These are phyloP conservation scores for Dromius quadrimaculatus DNA, from an alignment of 2,888 invertebrate species.

Conservation along the genomic window DNA sequence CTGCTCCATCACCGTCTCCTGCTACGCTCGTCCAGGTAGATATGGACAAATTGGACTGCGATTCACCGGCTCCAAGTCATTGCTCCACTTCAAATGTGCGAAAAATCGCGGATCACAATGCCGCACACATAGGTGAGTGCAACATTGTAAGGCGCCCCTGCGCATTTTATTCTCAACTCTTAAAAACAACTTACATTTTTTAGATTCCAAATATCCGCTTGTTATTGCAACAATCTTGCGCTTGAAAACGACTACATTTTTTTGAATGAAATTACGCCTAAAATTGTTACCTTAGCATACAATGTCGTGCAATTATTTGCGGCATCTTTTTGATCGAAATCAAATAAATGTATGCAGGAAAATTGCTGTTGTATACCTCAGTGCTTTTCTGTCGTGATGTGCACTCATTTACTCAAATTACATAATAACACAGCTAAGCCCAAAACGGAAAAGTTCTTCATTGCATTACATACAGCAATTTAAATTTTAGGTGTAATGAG, in stretches of 20 bases:
- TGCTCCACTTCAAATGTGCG: conserved; percentile 69
- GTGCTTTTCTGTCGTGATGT: neutral
- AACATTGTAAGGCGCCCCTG: no score
- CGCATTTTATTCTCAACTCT: no score
- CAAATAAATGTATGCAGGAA: neutral
- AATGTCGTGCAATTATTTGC: neutral
- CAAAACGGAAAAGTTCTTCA: conserved; percentile 1
- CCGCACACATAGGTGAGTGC: conserved; percentile 68
- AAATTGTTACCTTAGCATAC: no score
- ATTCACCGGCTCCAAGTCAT: conserved; percentile 74
- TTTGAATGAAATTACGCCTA: no score
- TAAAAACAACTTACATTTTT: no score
- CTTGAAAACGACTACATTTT: no score
- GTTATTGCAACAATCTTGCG: neutral
- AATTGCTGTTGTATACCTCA: neutral
- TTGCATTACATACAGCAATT: no score
- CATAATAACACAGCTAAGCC: neutral
- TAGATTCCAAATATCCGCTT: no score
- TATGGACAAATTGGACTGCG: conserved; percentile 66
- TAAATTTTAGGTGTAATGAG: no score
- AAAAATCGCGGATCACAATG: conserved; percentile 66
- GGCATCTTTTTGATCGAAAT: neutral
- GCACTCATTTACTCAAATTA: neutral
- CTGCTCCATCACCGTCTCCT: conserved; percentile 56
- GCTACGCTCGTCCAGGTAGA: conserved; percentile 63